phyloP scores from a whole-genome alignment of 2,797 vertebrate genomes.

The Ispidina picta region DNA sequence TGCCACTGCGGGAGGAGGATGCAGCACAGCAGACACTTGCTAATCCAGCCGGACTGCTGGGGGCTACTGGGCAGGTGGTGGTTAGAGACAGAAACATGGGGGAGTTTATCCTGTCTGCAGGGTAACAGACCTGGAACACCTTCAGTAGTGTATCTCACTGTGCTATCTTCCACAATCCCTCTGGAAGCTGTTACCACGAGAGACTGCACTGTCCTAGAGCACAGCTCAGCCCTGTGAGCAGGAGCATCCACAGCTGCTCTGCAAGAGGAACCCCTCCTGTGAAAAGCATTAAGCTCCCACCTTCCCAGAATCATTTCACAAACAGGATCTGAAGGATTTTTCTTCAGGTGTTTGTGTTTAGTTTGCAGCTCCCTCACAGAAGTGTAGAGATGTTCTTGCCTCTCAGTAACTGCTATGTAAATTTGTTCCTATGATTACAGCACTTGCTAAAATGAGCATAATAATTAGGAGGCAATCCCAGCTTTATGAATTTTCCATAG shows the following conservation, averaged over 20 bases:
- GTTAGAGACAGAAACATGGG: neutral
- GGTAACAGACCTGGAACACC: neutral
- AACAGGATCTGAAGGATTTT: neutral
- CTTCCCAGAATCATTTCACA: neutral
- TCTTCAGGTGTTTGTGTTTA: neutral
- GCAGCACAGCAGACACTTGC: neutral
- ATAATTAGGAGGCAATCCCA: conserved; percentile 63
- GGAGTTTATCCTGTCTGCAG: neutral
- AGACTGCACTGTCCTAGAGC: too few relatives aligned
- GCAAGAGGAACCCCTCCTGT: neutral
- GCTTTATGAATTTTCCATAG: conserved; percentile 68
- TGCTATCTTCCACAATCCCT: neutral
- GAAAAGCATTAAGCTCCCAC: neutral
- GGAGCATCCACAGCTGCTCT: neutral
- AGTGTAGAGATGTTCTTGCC: neutral
- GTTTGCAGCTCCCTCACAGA: neutral
- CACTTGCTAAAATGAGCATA: conserved; percentile 48
- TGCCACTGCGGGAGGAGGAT: neutral
- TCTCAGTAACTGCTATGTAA: conserved; percentile 56
- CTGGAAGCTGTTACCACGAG: neutral
- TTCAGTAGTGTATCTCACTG: neutral
- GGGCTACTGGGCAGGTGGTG: neutral
- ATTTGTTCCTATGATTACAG: conserved; percentile 66
- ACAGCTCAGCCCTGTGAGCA: neutral
- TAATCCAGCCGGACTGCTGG: neutral